These are phyloP conservation scores for Ptilorrhoa leucosticta DNA, from an alignment of 2,113 vertebrate genomes.

Conservation along the genomic window DNA sequence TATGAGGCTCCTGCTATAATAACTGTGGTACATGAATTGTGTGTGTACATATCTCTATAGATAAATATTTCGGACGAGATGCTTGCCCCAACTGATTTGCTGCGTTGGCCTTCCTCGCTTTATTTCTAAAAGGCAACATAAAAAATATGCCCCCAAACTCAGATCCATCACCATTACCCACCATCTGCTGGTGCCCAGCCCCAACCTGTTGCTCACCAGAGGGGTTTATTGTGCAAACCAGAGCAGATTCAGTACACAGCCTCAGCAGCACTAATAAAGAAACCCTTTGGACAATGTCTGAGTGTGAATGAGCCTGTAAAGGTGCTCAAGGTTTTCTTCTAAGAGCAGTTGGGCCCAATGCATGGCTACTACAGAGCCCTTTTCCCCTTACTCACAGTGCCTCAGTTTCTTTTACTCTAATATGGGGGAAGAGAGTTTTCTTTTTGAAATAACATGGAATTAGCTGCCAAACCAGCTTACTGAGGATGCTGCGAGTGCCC, in stretches of 20 bases:
- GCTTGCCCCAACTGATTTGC: not conserved
- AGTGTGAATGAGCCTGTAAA: not conserved
- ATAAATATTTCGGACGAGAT: not conserved
- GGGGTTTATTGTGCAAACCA: not conserved
- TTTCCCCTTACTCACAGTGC: not conserved
- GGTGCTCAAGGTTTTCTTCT: not conserved
- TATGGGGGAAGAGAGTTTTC: fast-evolving
- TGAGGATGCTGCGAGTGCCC: not conserved
- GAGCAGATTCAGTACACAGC: not conserved
- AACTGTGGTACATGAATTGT: not conserved
- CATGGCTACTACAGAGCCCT: not conserved
- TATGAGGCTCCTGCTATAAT: not conserved
- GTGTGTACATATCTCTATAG: not conserved
- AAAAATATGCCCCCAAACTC: not conserved
- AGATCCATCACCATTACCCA: not conserved
- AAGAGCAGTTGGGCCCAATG: not conserved
- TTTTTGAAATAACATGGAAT: not conserved
- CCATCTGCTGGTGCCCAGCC: not conserved
- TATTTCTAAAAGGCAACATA: constrained; percentile 6
- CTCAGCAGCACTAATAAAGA: not conserved
- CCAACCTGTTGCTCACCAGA: not conserved
- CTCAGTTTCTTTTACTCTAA: not conserved
- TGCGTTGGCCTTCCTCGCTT: not conserved
- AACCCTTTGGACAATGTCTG: not conserved
- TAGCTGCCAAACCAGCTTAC: not conserved